Evolutionary conservation across 2,888 invertebrate species (phyloP).

Genomic region (Drosophila melanocephala): DNA sequence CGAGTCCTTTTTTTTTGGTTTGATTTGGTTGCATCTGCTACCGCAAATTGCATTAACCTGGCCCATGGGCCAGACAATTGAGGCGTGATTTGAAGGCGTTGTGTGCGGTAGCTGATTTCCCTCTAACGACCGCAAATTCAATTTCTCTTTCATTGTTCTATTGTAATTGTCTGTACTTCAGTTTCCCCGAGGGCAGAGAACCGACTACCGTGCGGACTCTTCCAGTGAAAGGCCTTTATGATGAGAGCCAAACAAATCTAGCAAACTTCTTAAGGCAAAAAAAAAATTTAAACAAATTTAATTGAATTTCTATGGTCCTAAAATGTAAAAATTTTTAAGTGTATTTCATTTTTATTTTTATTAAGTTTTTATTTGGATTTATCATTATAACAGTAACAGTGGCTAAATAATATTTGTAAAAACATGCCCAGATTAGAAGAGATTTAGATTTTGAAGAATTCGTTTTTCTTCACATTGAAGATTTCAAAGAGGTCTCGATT

Average conservation of each 20-base stretch:
- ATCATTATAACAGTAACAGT: too few relatives aligned
- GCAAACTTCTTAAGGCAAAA: not conserved
- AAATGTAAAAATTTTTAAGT: too few relatives aligned
- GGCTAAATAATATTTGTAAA: too few relatives aligned
- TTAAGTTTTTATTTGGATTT: too few relatives aligned
- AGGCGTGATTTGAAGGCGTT: conserved; percentile 76
- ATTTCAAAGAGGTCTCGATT: too few relatives aligned
- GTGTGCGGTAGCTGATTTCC: conserved; percentile 68
- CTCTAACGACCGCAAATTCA: conserved; percentile 63
- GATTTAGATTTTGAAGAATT: too few relatives aligned
- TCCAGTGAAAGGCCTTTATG: conserved; percentile 28
- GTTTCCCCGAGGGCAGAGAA: conserved; percentile 30
- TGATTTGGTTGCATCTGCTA: conserved; percentile 51
- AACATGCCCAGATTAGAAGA: too few relatives aligned
- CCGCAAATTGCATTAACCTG: conserved; percentile 71
- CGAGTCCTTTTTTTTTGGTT: not conserved
- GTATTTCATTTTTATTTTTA: too few relatives aligned
- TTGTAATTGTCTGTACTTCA: conserved; percentile 47
- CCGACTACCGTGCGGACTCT: conserved; percentile 2
- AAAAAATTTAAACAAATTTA: conserved; percentile 1
- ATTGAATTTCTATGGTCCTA: conserved; percentile 6
- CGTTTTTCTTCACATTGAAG: too few relatives aligned
- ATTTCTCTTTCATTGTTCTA: conserved; percentile 42
- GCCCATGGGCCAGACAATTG: conserved; percentile 63
- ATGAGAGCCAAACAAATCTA: not conserved